Percentiles rank a stretch among this genome's conserved stretches.
phyloP scores from a whole-genome alignment of 2,888 invertebrate species.

The Adineta ricciae region DNA sequence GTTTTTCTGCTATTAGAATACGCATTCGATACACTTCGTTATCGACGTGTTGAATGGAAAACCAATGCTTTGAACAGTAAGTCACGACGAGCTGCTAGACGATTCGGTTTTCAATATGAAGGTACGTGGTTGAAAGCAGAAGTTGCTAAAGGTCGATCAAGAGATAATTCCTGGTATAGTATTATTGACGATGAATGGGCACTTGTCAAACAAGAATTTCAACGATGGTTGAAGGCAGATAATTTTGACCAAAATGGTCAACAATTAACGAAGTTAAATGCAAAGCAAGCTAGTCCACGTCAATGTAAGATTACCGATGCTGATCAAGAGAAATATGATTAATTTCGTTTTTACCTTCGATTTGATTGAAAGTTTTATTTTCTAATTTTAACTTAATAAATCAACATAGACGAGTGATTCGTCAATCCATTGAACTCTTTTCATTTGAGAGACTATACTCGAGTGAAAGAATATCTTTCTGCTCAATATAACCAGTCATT shows the following conservation, averaged over 20 bases:
- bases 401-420: no score
- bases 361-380: no score
- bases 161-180: not conserved
- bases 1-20: not conserved
- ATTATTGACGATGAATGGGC: not conserved
- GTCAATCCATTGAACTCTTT: no score
- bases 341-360: no score
- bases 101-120: not conserved
- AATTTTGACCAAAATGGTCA: not conserved
- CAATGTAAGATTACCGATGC: no score
- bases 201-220: not conserved
- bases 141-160: not conserved
- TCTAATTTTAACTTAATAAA: no score
- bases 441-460: no score
- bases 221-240: not conserved
- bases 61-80: not conserved
- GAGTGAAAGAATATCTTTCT: no score
- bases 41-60: not conserved
- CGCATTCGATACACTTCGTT: not conserved
- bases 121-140: not conserved
- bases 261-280: not conserved
- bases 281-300: not conserved
- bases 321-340: no score
- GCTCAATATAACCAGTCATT: no score
- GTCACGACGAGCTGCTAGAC: not conserved